These are phyloP conservation scores for Peromyscus nudipes DNA, from an alignment of 2,797 vertebrate genomes.

Conservation along the genomic window DNA sequence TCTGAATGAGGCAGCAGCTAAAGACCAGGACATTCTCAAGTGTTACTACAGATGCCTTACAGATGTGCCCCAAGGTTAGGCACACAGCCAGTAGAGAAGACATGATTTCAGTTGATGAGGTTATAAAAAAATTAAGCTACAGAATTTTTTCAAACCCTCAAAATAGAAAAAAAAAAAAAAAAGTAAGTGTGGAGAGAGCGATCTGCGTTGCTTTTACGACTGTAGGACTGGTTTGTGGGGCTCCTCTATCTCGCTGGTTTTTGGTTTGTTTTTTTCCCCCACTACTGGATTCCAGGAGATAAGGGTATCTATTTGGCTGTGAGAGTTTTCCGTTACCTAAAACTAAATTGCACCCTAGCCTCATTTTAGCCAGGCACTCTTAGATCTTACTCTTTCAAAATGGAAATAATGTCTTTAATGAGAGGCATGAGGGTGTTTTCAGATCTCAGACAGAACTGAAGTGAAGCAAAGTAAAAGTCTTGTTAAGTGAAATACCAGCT, in stretches of 20 bases:
- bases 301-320: not conserved
- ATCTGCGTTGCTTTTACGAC: constrained; percentile 9
- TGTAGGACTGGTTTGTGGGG: not conserved
- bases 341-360: not conserved
- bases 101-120: not conserved
- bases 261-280: not conserved
- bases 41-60: not conserved
- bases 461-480: not conserved
- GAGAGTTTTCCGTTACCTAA: not conserved
- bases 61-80: not conserved
- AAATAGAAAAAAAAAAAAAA: not conserved
- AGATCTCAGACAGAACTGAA: not conserved
- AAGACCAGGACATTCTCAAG: not conserved
- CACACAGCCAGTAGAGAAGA: not conserved
- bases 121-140: constrained; percentile 3
- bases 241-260: not conserved
- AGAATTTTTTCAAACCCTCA: not conserved
- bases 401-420: constrained; percentile 38
- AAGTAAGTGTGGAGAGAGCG: not conserved
- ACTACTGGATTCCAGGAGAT: constrained; percentile 21
- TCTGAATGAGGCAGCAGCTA: not conserved
- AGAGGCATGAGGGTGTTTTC: not conserved
- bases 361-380: not conserved
- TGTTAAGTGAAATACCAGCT: not conserved
- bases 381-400: constrained; percentile 58